Evolutionary conservation across 2,113 vertebrate species (phyloP).

Genomic region (Kobus ellipsiprymnus): DNA sequence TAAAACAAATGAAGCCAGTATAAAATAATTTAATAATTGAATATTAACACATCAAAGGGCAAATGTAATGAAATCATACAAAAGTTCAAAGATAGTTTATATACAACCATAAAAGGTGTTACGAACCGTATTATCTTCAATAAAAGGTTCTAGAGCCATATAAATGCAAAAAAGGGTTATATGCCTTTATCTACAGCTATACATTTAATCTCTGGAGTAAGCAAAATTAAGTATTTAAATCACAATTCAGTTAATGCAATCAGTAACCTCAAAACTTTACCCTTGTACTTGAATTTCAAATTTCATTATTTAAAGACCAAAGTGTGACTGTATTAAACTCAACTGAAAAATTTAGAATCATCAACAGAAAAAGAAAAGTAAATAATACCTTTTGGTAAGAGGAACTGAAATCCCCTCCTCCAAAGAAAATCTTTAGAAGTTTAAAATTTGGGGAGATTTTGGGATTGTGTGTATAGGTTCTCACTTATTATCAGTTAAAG

Average conservation of each 20-base stretch:
- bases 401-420: conserved; percentile 5
- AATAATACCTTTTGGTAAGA: not conserved
- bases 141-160: not conserved
- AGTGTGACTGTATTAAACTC: not conserved
- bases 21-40: conserved; percentile 10
- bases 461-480: not conserved
- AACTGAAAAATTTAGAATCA: conserved; percentile 1
- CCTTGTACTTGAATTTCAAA: not conserved
- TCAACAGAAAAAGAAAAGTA: not conserved
- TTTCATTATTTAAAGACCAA: conserved; percentile 23
- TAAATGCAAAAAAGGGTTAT: not conserved
- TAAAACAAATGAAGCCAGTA: not conserved
- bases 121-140: not conserved
- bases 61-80: not conserved
- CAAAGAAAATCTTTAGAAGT: not conserved
- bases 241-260: not conserved
- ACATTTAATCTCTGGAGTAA: not conserved
- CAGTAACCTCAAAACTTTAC: not conserved
- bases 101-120: not conserved
- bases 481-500: not conserved
- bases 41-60: conserved; percentile 20
- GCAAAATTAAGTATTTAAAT: conserved; percentile 9
- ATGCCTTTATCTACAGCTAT: not conserved
- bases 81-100: not conserved
- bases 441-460: not conserved